phyloP scores from a whole-genome alignment of 2,888 invertebrate species.

The Drosophila macrospina region DNA sequence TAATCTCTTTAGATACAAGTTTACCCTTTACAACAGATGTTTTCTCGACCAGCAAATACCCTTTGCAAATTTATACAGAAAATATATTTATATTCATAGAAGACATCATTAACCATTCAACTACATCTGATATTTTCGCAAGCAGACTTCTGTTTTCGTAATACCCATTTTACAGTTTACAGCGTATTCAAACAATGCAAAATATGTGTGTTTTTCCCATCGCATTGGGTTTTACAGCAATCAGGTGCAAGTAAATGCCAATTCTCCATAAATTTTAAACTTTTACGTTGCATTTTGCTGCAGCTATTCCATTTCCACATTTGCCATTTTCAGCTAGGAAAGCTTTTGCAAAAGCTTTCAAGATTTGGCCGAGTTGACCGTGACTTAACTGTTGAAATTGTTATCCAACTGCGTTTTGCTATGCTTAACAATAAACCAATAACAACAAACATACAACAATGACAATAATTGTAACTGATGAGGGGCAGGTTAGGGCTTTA shows the following conservation, averaged over 20 bases:
- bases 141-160: background rate
- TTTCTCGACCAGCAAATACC: background rate
- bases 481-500: conserved; percentile 7
- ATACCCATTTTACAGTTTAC: background rate
- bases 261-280: conserved; percentile 7
- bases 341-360: conserved; percentile 15
- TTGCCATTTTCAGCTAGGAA: conserved; percentile 6
- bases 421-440: background rate
- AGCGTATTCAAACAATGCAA: background rate
- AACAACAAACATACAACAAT: conserved; percentile 14
- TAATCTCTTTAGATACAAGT: too few relatives aligned
- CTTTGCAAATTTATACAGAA: background rate
- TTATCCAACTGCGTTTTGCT: conserved; percentile 6
- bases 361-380: conserved; percentile 18
- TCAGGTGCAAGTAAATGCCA: conserved; percentile 1
- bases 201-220: conserved; percentile 11
- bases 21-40: too few relatives aligned
- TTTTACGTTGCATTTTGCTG: conserved; percentile 10
- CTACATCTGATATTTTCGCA: background rate
- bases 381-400: conserved; percentile 35
- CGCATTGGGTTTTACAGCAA: conserved; percentile 2
- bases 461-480: conserved; percentile 13
- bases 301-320: conserved; percentile 34
- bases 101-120: background rate
- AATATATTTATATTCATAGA: background rate